phyloP scores from a whole-genome alignment of 1,140 invertebrate species.

The Anastatus disparis region DNA sequence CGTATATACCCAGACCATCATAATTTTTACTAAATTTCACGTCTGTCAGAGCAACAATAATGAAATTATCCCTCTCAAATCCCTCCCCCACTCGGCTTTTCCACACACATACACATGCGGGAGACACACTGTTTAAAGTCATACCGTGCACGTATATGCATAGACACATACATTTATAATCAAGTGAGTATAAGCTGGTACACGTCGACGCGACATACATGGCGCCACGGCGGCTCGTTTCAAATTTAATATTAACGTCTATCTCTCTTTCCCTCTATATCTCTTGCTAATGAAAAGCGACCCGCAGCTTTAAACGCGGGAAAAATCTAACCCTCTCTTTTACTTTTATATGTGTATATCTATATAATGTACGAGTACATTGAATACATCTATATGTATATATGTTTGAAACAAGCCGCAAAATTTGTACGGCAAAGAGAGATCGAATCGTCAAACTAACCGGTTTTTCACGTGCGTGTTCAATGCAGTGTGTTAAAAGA shows the following conservation, averaged over 20 bases:
- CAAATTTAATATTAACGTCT: conserved; percentile 31
- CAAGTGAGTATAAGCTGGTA: no score
- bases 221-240: neutral
- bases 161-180: no score
- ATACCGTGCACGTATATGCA: no score
- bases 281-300: conserved; percentile 21
- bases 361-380: neutral
- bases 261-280: no score
- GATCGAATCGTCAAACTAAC: conserved; percentile 39
- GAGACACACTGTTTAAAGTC: no score
- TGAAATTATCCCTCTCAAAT: conserved; percentile 5
- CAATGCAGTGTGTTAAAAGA: neutral
- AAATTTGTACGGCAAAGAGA: conserved; percentile 48
- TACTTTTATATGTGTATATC: neutral
- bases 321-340: neutral
- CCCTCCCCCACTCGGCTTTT: no score
- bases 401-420: no score
- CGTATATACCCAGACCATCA: neutral
- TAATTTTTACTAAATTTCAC: conserved; percentile 14
- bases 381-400: no score
- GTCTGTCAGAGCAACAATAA: neutral
- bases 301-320: conserved; percentile 3
- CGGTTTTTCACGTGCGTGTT: neutral
- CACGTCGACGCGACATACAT: no score
- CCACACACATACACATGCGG: no score